Evolutionary conservation across 2,113 vertebrate species (phyloP), one percentile per base, ranked within the genome.

Genomic region (Tachycineta bicolor): DNA sequence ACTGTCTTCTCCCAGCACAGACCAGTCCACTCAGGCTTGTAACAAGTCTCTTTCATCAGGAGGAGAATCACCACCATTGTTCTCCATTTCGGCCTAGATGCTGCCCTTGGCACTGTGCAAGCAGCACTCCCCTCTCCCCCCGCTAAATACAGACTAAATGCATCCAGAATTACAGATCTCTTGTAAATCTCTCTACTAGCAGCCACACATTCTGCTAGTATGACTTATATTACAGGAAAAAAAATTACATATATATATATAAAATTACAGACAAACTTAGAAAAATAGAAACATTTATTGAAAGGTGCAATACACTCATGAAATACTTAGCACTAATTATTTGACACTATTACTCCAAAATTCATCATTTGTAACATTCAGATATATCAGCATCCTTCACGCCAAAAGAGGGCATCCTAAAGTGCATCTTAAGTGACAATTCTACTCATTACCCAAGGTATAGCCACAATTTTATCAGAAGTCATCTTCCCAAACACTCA

Each of bases 281-380:
- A 63, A 94, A 95, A 93, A 62, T 73, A 83, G 5, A 94, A 90
- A 67, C 9, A 21, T 96, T 96, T 97, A 95, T 88, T 97, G 63
- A 68, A 88, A 91, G 37, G 70, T 69, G 43, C 34, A 83, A 87
- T 26, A 33, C 10, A 44, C 7, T 79, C 4, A 9, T 52, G 0
- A 87, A 89, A 89, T 67, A 79, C 12, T 87, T 70, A 23, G 16
- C 25, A 59, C 2, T n/a, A 56, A 47, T 75, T 75, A 44, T 24
- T 14, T 69, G 4, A 56, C 31, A 34, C 6, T 28, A 25, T 47
- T 1, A 53, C 34, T 79, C 33, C 41, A 82, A 93, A 87, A 59
- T 13, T 50, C 6, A 24, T 41, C 2, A 10, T 78, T 77, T 58
- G 26, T 70, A 47, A 56, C 52, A 63, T 58, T 82, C 23, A 94